Evolutionary conservation across 1,140 invertebrate genomes (phyloP), one percentile per base, ranked within the genome.

Genomic region (Ganaspis sp.): DNA sequence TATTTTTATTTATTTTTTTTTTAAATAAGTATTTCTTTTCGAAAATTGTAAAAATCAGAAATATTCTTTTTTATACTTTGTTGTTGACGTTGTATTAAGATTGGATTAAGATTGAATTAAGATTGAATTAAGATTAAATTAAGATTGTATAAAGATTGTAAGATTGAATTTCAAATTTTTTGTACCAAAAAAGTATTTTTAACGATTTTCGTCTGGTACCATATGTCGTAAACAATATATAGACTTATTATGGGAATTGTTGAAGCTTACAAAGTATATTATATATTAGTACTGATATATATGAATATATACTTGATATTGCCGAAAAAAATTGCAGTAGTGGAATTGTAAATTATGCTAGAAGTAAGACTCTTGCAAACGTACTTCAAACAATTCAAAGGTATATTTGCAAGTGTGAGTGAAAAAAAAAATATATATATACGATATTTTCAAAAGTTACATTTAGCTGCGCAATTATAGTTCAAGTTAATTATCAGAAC

Each of bases 211-310:
- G 29, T 34, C 23, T 26, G 15, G 58, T 64, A 15, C 58, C 26
- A 29, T 21, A 26, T 29, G 58, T 64, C 58, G 58, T 64, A 64
- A 12, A 64, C 58, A 64, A 64, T 64, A 79, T 78, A 82, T 81
- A 87, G 83, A 86, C 81, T 88, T 87, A 85, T 79, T 83, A 84
- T 75, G 81, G 84, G 84, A 88, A 88, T 88, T 88, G 87, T 88
- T 88, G 83, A 86, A 80, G 82, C 81, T 88, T 87, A 83, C 85
- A 82, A 84, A 86, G 80, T 87, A 87, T 83, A 77, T 78, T 81
- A 83, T 26, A 40, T 78, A 71, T 69, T 74, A 21, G 72, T 17
- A 75, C 11, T 72, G 37, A 69, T 53, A 72, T 74, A 75, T 4
- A 82, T 42, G 64, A 78, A 81, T 49, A 72, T 78, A 53, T 53